Evolutionary conservation across 2,888 invertebrate genomes (phyloP).

Genomic region (Theretra japonica): DNA sequence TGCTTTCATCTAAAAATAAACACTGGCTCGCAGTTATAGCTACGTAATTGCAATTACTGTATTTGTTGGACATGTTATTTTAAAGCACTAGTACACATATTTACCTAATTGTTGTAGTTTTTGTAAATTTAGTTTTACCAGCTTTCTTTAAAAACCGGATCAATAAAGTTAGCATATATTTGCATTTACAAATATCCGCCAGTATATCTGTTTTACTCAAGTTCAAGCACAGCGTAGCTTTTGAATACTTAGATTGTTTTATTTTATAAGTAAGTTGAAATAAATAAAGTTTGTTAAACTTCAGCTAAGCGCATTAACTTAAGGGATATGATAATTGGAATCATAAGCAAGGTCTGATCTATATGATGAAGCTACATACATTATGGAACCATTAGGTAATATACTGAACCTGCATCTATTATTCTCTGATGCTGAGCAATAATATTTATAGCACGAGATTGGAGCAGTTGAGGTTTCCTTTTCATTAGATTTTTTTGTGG

Average conservation of each 20-base stretch:
- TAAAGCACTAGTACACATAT: neutral
- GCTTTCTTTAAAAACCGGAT: neutral
- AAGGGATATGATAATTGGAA: too few species aligned
- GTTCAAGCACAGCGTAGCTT: neutral
- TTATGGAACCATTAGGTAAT: too few species aligned
- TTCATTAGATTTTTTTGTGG: too few species aligned
- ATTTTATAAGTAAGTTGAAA: too few species aligned
- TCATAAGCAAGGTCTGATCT: too few species aligned
- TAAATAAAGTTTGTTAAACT: too few species aligned
- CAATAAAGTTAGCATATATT: neutral
- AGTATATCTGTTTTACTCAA: neutral
- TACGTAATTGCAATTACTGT: conserved; percentile 60
- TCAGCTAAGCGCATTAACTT: too few species aligned
- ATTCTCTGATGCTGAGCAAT: too few species aligned
- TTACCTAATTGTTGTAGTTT: neutral
- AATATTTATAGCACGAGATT: too few species aligned
- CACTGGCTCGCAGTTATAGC: conserved; percentile 61
- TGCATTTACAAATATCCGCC: neutral
- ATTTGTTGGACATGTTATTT: conserved; percentile 52
- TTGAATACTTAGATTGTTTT: neutral
- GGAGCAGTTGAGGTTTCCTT: too few species aligned
- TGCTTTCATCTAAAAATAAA: conserved; percentile 70
- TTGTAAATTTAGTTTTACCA: neutral
- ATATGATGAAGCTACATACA: too few species aligned
- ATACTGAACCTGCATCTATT: too few species aligned